Percentiles rank a stretch among this genome's conserved stretches.
Conservation (phyloP, 2,113 vertebrate species). For the Pseudorhombus dupliciocellatus region DNA sequence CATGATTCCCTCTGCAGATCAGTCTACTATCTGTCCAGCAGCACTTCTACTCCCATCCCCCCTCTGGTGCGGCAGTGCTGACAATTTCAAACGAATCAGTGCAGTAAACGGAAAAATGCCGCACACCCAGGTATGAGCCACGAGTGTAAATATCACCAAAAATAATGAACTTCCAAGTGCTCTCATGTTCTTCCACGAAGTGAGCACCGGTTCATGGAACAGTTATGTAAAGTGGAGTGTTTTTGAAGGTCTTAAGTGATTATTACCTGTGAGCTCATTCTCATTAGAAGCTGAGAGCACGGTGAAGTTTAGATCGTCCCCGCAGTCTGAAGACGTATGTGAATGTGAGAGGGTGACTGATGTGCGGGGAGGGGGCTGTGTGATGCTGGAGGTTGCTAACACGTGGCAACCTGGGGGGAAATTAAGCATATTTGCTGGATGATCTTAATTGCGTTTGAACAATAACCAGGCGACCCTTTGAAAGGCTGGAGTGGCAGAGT, state of each 20-base stretch:
- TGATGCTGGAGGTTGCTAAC: no score
- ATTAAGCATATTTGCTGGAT: constrained; percentile 37
- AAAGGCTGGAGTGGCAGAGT: not conserved
- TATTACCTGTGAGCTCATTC: constrained; percentile 68
- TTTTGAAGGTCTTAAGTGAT: constrained; percentile 70
- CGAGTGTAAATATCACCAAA: constrained; percentile 14
- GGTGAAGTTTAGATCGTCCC: constrained; percentile 61
- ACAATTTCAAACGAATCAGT: not conserved
- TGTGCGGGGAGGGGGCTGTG: constrained; percentile 18
- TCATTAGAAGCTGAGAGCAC: constrained; percentile 67
- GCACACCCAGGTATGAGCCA: constrained; percentile 1
- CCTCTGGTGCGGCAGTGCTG: not conserved
- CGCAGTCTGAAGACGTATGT: constrained; percentile 42
- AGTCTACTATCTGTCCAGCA: not conserved
- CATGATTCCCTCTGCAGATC: not conserved
- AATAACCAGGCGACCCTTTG: constrained; percentile 16
- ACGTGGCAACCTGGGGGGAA: constrained; percentile 6
- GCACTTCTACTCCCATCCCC: not conserved
- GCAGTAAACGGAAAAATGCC: constrained; percentile 12
- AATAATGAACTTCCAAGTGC: constrained; percentile 32
- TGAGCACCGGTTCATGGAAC: constrained; percentile 57
- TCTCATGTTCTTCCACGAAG: constrained; percentile 56
- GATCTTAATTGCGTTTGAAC: constrained; percentile 10
- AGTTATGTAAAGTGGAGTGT: constrained; percentile 61
- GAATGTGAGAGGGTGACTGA: constrained; percentile 32